Evolutionary conservation across 2,113 vertebrate species (phyloP), one percentile per base, ranked within the genome.

Genomic region (Myxocyprinus asiaticus): DNA sequence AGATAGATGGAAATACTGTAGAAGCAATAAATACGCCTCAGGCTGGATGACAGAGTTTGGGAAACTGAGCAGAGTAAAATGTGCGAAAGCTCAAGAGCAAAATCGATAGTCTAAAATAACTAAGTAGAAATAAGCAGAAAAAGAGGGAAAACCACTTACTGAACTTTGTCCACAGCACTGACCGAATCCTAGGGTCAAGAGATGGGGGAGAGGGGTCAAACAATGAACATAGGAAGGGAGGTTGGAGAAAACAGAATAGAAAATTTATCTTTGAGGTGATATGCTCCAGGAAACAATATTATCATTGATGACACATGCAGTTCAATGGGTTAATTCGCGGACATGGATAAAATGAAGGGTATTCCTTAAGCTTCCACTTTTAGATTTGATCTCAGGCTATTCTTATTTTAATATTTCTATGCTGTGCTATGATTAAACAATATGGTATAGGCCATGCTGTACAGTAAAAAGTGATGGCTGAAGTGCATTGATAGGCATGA

Each of bases 101-200:
- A 56, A 83, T 83, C 78, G 53, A 83, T 78, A 81, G 12, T 73
- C 65, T 43, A 42, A 68, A 62, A 63, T 62, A 81, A 69, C 65
- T 63, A 9, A 66, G 61, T 48, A 78, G 64, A 66, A 33, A 33
- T 33, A 33, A 33, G 1, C 22, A 33, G 3, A 1, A 33, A 42
- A 65, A 73, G 17, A 33, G 61, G 47, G 33, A 5, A 63, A 75
- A 65, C 63, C 43, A 89, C 91, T 92, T 87, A 94, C 93, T 88
- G 89, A 55, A 90, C 72, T 70, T 84, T 85, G n/a, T 90, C 83
- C 1, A 62, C 56, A 15, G 91, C 86, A 72, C 55, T 84, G 11
- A 67, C 65, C 47, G 82, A 66, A 3, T 90, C 89, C 91, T 93
- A 3, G 7, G 65, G n/a, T 9, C 55, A 33, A 3, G 53, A 17